Evolutionary conservation across 2,888 invertebrate genomes (phyloP), one percentile per base, ranked within the genome.

Genomic region (Lysandra bellargus): DNA sequence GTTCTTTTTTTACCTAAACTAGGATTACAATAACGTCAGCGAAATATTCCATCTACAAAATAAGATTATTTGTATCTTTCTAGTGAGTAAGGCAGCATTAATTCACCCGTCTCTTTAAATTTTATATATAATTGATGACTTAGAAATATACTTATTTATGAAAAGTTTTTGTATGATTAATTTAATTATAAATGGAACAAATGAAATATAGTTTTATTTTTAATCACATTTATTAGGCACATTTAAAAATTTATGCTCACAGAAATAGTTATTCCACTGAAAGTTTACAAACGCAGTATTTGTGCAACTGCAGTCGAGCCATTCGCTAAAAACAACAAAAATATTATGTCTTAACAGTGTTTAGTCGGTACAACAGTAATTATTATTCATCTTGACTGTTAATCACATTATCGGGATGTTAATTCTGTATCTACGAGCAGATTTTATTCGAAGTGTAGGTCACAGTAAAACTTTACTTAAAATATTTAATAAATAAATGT

Each of bases 91-190:
- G 92, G 83, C 91, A 91, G 90, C 92, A 90, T 94, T 93, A 92
- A 93, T 92, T 93, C 94, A 93, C 94, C 94, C 93, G 94, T 94
- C 93, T 94, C 90, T 93, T 93, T 89, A 95, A 93, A 89, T 94
- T 95, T 95, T 95, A 94, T 95, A 94, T 95, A 95, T 93, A 91
- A 94, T 92, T 92, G 92, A 94, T 92, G 92, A 94, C 90, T 90
- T 94, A 94, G 94, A 93, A 92, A 93, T 94, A 94, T 94, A 95
- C 92, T 94, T 95, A 95, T 95, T 95, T 95, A 95, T 94, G 92
- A 92, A 85, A 84, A 64, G 87, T 91, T 91, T 91, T 90, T 90
- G 90, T 91, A 90, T 91, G 88, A 91, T 89, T 93, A 86, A 91
- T 91, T 92, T 92, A 91, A 90, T 91, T 90, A 92, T 92, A 90